Base-by-base conservation (phyloP, 2,888 invertebrate species). In the Noctuana brunneofusca region DNA sequence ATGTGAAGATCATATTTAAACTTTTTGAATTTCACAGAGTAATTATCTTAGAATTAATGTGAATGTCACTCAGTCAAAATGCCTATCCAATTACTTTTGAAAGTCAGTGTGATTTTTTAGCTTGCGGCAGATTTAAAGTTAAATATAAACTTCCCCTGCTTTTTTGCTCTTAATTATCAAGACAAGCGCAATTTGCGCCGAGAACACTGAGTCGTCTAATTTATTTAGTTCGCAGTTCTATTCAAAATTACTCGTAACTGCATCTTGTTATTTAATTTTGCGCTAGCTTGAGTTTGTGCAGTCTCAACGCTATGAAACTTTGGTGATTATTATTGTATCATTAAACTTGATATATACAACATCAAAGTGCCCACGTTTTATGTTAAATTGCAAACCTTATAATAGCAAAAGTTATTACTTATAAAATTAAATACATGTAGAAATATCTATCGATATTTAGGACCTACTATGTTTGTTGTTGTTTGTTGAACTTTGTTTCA, bases 121-220 rank as follows among this genome's bases (percentile, higher is more conserved):
- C 5, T 46, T 20, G 30, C 30, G 30, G 24, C n/a, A 35, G 22
- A 57, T 32, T 16, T 20, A 35, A 22, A 57, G 57, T 57, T 48
- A 35, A 48, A n/a, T n/a, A n/a, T 35, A 58, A 50, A 30, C 30
- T 30, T 30, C 35, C 58, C 6, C 46, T 18, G 27, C 43, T 27
- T 59, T 58, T 59, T 59, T 59, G 30, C 58, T 52, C 52, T 41
- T 59, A 59, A 59, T 53, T 59, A 59, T 59, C 54, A 48, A 60
- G 60, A 55, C 60, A 54, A 60, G 60, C 60, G 30, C 54, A 60
- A 60, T 60, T 60, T 54, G 48, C 60, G 20, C 48, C 24, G 60
- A 60, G 60, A 54, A 54, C 24, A 60, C 60, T 55, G 60, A 60
- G 48, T 62, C 60, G 60, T 55, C 60, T 62, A 62, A 62, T 62